Base-by-base conservation (phyloP, 2,113 vertebrate species). In the Scopus umbretta region DNA sequence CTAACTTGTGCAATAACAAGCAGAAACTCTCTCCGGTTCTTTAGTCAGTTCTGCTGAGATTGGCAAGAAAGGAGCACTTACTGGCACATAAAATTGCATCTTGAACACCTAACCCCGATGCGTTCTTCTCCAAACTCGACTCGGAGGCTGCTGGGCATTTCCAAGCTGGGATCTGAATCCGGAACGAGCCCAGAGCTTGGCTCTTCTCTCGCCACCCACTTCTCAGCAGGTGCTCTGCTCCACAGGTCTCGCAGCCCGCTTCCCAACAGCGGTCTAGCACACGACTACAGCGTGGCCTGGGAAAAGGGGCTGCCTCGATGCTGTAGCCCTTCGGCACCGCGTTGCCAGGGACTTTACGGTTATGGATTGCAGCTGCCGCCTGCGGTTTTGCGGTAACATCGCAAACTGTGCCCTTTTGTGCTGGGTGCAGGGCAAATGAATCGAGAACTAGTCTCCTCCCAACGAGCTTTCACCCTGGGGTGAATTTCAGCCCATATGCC, bases 251-350 rank as follows among this genome's bases (percentile, higher is more conserved):
- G 2, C 53, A 63, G 74, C 56, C 40, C 2, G 2, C 55, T 38
- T 22, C 65, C 47, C 65, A 26, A 1, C 32, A 15, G 65, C 32
- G 0, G 15, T 4, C 34, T 45, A 1, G 12, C 5, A 10, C 0
- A 5, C 9, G 4, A 5, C 32, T 10, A 2, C 22, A 17, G 49
- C 25, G 50, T 1, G 2, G 18, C 63, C 63, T 2, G 26, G 62
- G 55, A 32, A 13, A 36, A 50, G 36, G 50, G 42, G 27, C 52
- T 43, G 36, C 50, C 26, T 2, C 11, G 76, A 7, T 5, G 38
- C 71, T 19, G 23, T 38, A 9, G 45, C 62, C 42, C 68, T 18
- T 5, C 0, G 12, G 14, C 43, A 20, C 66, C 30, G n/a, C 74
- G 3, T 9, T 7, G 3, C 49, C 20, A 1, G 23, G 29, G 8